Base-by-base conservation (phyloP, 2,113 vertebrate genomes). In the Nymphicus hollandicus region DNA sequence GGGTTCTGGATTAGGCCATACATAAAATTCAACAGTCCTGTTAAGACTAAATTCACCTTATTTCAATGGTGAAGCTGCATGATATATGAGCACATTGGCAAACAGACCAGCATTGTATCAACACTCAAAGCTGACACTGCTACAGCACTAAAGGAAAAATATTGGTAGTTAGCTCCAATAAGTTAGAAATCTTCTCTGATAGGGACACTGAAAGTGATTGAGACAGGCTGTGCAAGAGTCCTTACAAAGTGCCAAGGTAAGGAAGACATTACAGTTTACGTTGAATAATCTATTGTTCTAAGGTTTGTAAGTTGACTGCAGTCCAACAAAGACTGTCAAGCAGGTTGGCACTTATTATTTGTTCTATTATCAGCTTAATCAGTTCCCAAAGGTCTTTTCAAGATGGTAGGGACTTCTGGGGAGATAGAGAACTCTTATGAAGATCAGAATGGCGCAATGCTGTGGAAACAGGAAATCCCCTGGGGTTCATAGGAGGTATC, bases 101-200 rank as follows among this genome's bases (percentile, higher is more conserved):
- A 91, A 87, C 50, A 73, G 52, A 76, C 35, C 58, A 64, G 74
- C 63, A 50, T 87, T 88, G 46, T 78, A 91, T 55, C 65, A 81
- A 74, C 49, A 50, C 81, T 93, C 61, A 39, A 86, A 81, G 79
- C 61, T 96, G 91, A 93, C 90, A 90, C 31, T 72, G 60, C 49
- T 74, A 50, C 56, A 73, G 71, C 52, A 83, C 90, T 92, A 47
- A 91, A 89, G 88, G 88, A 91, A 92, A 95, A 97, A 92, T 89
- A 92, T 81, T 91, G 90, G 56, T 89, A 89, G 37, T 72, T 93
- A 87, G 41, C 81, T 69, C 55, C 64, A 65, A 55, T 81, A 95
- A 91, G 77, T 70, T 60, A 89, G 71, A 95, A 95, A 91, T 55
- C 71, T 37, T 86, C 87, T 89, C 46, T 69, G 69, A 76, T 55